Evolutionary conservation across 2,888 invertebrate species (phyloP), one percentile per base, ranked within the genome.

Genomic region (Bimastos eiseni): DNA sequence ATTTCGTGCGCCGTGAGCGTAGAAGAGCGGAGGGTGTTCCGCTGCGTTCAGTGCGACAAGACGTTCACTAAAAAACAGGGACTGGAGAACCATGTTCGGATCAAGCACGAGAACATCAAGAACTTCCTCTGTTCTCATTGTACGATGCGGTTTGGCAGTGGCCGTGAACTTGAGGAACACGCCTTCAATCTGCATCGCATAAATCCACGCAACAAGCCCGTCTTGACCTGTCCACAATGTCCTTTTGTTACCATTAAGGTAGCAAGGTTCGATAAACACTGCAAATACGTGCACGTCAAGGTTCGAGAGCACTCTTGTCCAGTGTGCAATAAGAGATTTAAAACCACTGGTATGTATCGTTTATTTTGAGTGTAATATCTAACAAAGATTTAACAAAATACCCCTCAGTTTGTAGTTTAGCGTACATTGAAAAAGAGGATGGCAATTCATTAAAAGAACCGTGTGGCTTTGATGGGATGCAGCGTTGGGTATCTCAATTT

Each of bases 61-160:
- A 49, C 89, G 24, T 89, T 89, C 44, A 55, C 37, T n/a, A 36
- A 34, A 19, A 44, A 55, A 19, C 89, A 89, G 37, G 89, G 49
- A 55, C 89, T 89, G 3, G 55, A 89, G 89, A 49, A 36, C 33
- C 89, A 89, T 36, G 70, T 89, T 49, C 34, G 30, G 34, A 89
- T 34, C 30, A 55, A 44, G 70, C 89, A 89, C 89, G 89, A 89
- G 36, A 37, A 37, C 86, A 37, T 44, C n/a, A 89, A 55, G 70
- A 55, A 89, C 36, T 89, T 89, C 36, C 89, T 89, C 21, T 89
- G 89, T 34, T 55, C 89, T 6, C 89, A 89, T 83, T 89, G 89
- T 70, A 55, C 89, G 6, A 37, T 37, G 49, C n/a, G 49, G 24
- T 89, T 89, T 37, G 70, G 49, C n/a, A 55, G 34, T 34, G 33